These are phyloP conservation scores for Ceratina australensis DNA, from an alignment of 1,140 invertebrate species.

Conservation along the genomic window DNA sequence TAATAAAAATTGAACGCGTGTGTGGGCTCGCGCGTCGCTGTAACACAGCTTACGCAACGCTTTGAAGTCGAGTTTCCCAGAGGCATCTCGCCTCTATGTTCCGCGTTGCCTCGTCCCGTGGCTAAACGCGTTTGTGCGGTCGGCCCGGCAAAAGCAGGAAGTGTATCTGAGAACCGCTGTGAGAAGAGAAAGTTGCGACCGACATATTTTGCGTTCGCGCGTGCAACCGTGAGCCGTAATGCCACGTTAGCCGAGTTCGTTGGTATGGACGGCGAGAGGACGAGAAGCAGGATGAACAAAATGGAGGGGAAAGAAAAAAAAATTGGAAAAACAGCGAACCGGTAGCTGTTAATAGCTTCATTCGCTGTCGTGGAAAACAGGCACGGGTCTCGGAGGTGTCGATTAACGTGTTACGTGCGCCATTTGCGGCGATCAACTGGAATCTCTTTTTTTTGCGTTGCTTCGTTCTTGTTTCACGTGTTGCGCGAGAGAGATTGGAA, in stretches of 20 bases:
- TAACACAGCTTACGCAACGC: constrained; percentile 19
- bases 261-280: constrained; percentile 46
- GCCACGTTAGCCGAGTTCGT: constrained; percentile 22
- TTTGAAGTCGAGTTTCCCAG: constrained; percentile 7
- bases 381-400: constrained; percentile 29
- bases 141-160: constrained; percentile 70
- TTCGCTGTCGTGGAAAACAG: constrained; percentile 41
- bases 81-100: not conserved
- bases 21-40: not conserved
- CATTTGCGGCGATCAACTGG: constrained; percentile 27
- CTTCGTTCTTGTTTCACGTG: not conserved
- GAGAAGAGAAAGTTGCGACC: constrained; percentile 77
- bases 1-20: no score
- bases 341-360: constrained; percentile 54
- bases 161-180: constrained; percentile 74
- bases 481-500: not conserved
- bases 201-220: constrained; percentile 76
- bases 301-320: not conserved
- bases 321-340: not conserved
- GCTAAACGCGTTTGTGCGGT: not conserved
- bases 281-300: constrained; percentile 9
- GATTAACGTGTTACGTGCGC: constrained; percentile 58
- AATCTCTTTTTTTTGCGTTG: constrained; percentile 29
- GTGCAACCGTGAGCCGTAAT: constrained; percentile 58
- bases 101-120: not conserved